A percentile compares a stretch with the other conserved stretches of the same genome.
Evolutionary conservation across 2,797 vertebrate species (phyloP).

Genomic region (Neomorphus geoffroyi): DNA sequence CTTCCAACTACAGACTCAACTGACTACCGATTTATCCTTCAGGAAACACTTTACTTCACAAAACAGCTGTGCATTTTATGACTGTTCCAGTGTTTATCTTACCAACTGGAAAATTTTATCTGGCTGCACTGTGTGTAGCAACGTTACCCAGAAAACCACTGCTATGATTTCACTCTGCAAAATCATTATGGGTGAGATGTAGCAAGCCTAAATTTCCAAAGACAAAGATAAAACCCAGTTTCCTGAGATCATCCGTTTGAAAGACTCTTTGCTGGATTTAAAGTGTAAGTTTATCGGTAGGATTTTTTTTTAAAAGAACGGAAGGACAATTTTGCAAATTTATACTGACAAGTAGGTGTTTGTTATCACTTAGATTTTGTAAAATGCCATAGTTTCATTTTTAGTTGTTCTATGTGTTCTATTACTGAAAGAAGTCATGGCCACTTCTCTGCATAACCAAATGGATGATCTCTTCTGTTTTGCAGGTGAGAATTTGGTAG

Average conservation of each 20-base stretch:
- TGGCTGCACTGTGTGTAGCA: background rate
- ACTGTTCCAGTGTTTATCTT: background rate
- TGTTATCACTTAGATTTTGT: constrained; percentile 39
- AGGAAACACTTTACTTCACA: background rate
- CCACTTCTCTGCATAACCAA: background rate
- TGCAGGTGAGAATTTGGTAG: background rate
- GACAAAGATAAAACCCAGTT: constrained; percentile 5
- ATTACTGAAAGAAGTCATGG: background rate
- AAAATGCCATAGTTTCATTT: constrained; percentile 51
- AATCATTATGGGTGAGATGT: background rate
- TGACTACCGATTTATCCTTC: background rate
- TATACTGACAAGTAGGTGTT: constrained; percentile 61
- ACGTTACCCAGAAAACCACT: background rate
- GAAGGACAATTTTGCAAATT: constrained; percentile 61
- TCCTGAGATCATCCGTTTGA: background rate
- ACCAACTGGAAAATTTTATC: background rate
- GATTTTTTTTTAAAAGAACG: constrained; percentile 56
- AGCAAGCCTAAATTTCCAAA: constrained; percentile 1
- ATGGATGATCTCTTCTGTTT: background rate
- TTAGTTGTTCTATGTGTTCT: constrained; percentile 17
- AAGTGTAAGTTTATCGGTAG: background rate
- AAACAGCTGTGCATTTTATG: background rate
- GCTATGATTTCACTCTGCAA: background rate
- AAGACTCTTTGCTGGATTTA: background rate
- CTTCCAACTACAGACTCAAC: background rate